Conservation (phyloP, 2,113 vertebrate genomes). For the Perca fluviatilis region DNA sequence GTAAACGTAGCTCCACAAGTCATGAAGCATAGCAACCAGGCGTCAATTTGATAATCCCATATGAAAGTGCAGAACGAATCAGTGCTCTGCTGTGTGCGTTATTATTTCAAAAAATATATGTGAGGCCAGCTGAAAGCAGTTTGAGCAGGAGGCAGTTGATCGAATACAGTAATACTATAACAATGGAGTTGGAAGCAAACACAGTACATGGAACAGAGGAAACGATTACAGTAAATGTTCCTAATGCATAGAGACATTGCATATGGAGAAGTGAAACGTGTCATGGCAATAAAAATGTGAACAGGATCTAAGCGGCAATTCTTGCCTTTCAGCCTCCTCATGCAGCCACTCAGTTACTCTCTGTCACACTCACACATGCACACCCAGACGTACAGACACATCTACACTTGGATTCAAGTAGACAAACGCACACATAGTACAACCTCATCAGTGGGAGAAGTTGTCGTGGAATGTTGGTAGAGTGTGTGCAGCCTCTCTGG, state of each 20-base stretch:
- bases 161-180: constrained; percentile 4
- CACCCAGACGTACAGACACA: constrained; percentile 5
- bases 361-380: constrained; percentile 4
- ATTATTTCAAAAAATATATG: not conserved
- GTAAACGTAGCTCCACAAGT: not conserved
- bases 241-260: constrained; percentile 27
- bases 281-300: constrained; percentile 37
- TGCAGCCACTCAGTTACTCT: constrained; percentile 26
- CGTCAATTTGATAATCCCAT: constrained; percentile 24
- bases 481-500: constrained; percentile 37
- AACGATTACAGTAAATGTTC: constrained; percentile 23
- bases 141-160: constrained; percentile 21
- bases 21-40: constrained; percentile 1
- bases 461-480: constrained; percentile 60
- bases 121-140: constrained; percentile 28
- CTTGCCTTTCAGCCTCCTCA: not conserved
- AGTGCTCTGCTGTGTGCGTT: constrained; percentile 19
- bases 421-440: constrained; percentile 15
- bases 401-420: constrained; percentile 17
- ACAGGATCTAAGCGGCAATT: not conserved
- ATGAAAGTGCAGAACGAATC: not conserved
- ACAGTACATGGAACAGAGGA: constrained; percentile 14
- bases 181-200: constrained; percentile 15
- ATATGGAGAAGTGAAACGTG: constrained; percentile 29
- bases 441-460: constrained; percentile 43